Evolutionary conservation across 2,797 vertebrate species (phyloP), one percentile per base, ranked within the genome.

Genomic region (Alectoris magna): DNA sequence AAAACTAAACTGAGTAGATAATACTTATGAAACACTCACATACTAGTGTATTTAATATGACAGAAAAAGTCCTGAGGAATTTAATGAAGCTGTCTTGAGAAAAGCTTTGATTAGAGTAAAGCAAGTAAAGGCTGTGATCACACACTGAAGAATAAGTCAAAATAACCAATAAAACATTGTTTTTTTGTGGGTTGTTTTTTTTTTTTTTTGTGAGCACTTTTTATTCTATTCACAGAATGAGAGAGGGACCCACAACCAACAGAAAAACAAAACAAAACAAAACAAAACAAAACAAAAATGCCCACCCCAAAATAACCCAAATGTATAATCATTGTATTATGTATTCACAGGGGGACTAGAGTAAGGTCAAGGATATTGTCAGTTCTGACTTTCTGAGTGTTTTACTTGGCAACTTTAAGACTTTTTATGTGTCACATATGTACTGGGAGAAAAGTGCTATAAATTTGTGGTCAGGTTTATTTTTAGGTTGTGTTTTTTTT

Each of bases 291-390:
- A 21, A 59, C 29, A 34, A 43, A 63, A 62, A 9, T 9, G 41
- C 62, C 39, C 27, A 31, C 12, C 4, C 43, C 34, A 75, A 75
- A 64, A 43, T 64, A 64, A 38, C 26, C 24, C 72, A 34, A 34
- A 58, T 69, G 8, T 63, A 11, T 59, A 82, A 84, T 51, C 9
- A 9, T 49, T 19, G 0, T 53, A 26, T 87, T 83, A 53, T 66
- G 71, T 89, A 77, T 74, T 92, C 93, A 80, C 49, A 58, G 27
- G 16, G 51, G 75, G 66, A 87, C 75, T 18, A 80, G 89, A 74
- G n/a, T 73, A 79, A 87, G 64, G 78, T 89, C 84, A 91, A 59
- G 39, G 56, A 82, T 91, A 90, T 88, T 96, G 81, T 93, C 1
- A 44, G 86, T 95, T 88, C 36, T 95, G 39, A 78, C 55, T 94